Conservation (phyloP, 2,113 vertebrate genomes). For the Scolopax mira region DNA sequence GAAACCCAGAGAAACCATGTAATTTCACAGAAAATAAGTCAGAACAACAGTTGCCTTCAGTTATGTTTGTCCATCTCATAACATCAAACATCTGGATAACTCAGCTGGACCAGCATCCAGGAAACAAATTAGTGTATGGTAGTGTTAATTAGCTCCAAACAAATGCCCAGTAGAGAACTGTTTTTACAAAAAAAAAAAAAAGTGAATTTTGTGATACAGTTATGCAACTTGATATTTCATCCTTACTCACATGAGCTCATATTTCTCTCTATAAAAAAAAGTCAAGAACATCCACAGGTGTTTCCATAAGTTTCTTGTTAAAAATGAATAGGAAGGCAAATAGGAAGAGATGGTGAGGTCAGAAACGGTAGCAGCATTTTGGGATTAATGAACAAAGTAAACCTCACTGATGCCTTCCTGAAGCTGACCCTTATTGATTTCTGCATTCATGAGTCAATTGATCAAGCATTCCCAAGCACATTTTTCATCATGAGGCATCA, state of each 20-base stretch:
- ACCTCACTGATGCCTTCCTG: neutral
- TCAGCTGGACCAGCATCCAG: neutral
- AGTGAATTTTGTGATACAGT: neutral
- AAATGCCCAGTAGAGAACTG: neutral
- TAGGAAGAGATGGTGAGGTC: neutral
- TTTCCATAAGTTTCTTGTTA: neutral
- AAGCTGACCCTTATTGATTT: neutral
- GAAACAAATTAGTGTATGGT: neutral
- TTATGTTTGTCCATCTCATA: neutral
- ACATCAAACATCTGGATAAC: neutral
- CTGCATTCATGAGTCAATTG: neutral
- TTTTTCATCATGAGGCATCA: neutral
- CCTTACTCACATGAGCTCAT: neutral
- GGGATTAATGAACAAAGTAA: neutral
- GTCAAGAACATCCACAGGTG: neutral
- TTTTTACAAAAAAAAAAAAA: neutral
- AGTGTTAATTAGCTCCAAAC: neutral
- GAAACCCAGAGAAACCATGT: neutral
- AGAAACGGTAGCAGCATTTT: neutral
- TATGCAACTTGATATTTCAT: neutral
- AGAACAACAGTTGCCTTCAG: neutral
- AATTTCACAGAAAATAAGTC: neutral
- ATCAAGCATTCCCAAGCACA: neutral
- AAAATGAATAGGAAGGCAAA: neutral
- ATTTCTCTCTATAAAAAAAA: slow-evolving; percentile 3